Evolutionary conservation across 1,140 invertebrate genomes (phyloP).

Genomic region (Holotrichia oblita): DNA sequence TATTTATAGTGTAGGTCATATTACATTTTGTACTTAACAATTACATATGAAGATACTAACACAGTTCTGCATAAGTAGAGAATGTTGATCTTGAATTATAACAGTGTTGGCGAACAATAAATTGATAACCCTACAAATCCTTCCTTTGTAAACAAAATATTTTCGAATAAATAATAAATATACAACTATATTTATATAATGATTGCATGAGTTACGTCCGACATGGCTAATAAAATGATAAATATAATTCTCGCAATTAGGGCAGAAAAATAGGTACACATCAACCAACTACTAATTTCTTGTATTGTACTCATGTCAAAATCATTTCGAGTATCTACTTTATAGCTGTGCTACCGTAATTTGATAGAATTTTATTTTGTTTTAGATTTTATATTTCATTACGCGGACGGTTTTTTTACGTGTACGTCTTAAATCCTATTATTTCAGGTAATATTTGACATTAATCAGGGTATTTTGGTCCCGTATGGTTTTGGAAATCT

Average conservation of each 20-base stretch:
- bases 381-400: background rate
- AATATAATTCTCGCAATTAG: background rate
- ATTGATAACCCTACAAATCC: too few relatives aligned
- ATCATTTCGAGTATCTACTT: background rate
- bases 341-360: background rate
- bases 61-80: background rate
- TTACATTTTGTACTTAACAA: slow-evolving; percentile 28
- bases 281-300: background rate
- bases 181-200: slow-evolving; percentile 10
- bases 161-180: background rate
- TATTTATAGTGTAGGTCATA: background rate
- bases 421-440: background rate
- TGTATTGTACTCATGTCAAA: slow-evolving; percentile 12
- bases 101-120: background rate
- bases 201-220: background rate
- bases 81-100: background rate
- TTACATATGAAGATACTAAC: slow-evolving; percentile 1
- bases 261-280: slow-evolving; percentile 12
- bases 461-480: slow-evolving; percentile 12
- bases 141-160: background rate
- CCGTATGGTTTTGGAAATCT: background rate
- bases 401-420: background rate
- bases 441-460: background rate
- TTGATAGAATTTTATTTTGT: background rate
- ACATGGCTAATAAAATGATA: background rate